Conservation (phyloP, 1,140 invertebrate genomes). For the Drosophila murphyi region DNA sequence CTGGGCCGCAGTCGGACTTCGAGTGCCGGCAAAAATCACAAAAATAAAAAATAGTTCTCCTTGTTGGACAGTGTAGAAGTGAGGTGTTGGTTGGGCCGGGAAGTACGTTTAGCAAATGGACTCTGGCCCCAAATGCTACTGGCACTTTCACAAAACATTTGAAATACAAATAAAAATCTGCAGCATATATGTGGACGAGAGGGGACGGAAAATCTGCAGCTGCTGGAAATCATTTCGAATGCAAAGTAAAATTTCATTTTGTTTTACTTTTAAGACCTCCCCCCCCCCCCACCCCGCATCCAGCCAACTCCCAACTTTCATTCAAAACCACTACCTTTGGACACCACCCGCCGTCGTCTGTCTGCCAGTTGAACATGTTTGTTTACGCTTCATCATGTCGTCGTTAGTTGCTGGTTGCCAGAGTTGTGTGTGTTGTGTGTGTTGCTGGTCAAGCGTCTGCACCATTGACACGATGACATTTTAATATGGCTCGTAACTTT, state of each 20-base stretch:
- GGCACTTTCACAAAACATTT: constrained; percentile 81
- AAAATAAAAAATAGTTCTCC: constrained; percentile 56
- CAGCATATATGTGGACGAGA: constrained; percentile 47
- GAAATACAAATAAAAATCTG: constrained; percentile 80
- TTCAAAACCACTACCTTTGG: no score
- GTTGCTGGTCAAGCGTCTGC: constrained; percentile 39
- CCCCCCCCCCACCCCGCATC: not conserved
- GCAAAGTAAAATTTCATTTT: constrained; percentile 83
- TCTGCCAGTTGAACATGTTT: constrained; percentile 77
- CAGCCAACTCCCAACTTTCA: constrained; percentile 7
- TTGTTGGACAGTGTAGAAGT: constrained; percentile 46
- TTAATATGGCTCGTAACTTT: constrained; percentile 80
- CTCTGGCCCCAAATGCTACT: constrained; percentile 78
- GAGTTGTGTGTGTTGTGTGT: constrained; percentile 10
- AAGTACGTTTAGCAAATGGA: constrained; percentile 72
- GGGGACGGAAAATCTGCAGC: constrained; percentile 17
- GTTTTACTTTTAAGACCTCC: constrained; percentile 66
- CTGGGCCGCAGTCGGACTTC: constrained; percentile 30
- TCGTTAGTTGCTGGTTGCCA: constrained; percentile 68
- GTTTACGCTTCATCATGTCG: constrained; percentile 83
- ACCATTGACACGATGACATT: constrained; percentile 80
- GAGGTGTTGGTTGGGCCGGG: constrained; percentile 1
- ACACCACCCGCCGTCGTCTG: constrained; percentile 43
- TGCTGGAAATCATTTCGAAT: constrained; percentile 73
- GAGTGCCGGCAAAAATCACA: constrained; percentile 64